These are phyloP conservation scores for Sylvia atricapilla DNA, from an alignment of 2,113 vertebrate species.

Conservation along the genomic window DNA sequence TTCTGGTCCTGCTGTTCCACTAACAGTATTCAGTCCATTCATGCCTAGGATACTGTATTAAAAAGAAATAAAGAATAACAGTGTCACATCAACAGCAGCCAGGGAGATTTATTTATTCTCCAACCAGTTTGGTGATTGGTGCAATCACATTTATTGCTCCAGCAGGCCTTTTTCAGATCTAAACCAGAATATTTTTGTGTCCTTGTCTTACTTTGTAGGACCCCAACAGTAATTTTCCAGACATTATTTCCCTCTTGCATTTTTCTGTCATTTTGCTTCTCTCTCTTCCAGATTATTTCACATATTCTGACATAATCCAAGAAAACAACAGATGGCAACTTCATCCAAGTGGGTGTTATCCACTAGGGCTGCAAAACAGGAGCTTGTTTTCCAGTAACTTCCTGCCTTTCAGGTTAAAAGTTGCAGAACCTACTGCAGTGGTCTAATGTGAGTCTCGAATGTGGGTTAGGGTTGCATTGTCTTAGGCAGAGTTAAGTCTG, in stretches of 20 bases:
- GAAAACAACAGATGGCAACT: slow-evolving; percentile 62
- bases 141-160: background rate
- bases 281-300: slow-evolving; percentile 31
- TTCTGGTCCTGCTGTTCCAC: background rate
- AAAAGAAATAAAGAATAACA: background rate
- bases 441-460: background rate
- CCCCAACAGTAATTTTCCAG: background rate
- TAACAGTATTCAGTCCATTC: background rate
- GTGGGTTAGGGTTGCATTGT: background rate
- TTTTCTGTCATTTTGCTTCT: background rate
- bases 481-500: background rate
- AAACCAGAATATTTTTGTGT: background rate
- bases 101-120: background rate
- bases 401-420: slow-evolving; percentile 43
- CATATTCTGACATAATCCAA: slow-evolving; percentile 16
- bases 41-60: background rate
- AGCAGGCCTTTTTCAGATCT: background rate
- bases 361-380: slow-evolving; percentile 23
- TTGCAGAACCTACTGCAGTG: background rate
- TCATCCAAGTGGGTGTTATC: slow-evolving; percentile 54
- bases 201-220: background rate
- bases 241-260: background rate
- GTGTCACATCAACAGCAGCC: background rate
- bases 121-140: background rate
- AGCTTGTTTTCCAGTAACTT: slow-evolving; percentile 31